Conservation (phyloP, 1,140 invertebrate species). For the Antheraea pernyi region DNA sequence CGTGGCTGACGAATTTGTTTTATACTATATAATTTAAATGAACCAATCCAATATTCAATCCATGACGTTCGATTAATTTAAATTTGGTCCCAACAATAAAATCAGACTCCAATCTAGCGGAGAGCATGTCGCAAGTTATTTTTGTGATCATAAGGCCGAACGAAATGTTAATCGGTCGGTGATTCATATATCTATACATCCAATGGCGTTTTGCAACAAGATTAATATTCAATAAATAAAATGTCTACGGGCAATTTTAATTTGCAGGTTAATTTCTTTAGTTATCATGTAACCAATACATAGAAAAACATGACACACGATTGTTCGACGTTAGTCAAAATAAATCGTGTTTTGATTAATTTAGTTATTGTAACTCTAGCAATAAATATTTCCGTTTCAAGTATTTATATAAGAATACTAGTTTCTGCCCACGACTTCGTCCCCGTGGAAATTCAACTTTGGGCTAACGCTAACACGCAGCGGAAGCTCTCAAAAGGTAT, state of each 20-base stretch:
- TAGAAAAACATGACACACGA: neutral
- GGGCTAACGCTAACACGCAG: too few relatives aligned
- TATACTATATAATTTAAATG: neutral
- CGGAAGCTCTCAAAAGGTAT: too few relatives aligned
- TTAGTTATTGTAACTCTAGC: too few relatives aligned
- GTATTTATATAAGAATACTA: too few relatives aligned
- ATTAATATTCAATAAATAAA: conserved; percentile 3
- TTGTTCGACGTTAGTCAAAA: too few relatives aligned
- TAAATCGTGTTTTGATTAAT: too few relatives aligned
- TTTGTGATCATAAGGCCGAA: conserved; percentile 42
- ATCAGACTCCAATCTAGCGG: conserved; percentile 15
- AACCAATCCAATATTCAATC: neutral
- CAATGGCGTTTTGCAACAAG: neutral
- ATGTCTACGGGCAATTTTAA: neutral
- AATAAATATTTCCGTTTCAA: too few relatives aligned
- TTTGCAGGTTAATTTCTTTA: neutral
- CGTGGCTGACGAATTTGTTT: too few relatives aligned
- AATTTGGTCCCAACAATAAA: neutral
- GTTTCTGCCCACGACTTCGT: too few relatives aligned
- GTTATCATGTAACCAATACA: neutral
- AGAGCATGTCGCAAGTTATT: conserved; percentile 38
- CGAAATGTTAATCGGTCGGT: conserved; percentile 60
- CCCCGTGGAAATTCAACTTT: too few relatives aligned
- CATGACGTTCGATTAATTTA: neutral
- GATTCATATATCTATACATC: conserved; percentile 51